phyloP scores from a whole-genome alignment of 1,140 invertebrate species.

The Penaeus indicus region DNA sequence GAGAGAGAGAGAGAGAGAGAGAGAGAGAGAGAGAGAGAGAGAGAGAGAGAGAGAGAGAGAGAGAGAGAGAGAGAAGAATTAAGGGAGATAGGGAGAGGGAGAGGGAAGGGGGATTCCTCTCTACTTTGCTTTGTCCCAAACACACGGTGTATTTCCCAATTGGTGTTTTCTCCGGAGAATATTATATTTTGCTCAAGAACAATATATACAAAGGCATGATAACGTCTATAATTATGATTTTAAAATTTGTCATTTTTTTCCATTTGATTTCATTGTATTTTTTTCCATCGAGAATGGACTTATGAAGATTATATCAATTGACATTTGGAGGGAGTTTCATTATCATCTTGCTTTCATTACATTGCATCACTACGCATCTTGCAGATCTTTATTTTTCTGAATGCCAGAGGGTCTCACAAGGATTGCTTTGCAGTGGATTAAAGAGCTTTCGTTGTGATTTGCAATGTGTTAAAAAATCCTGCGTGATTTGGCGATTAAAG shows the following conservation, averaged over 20 bases:
- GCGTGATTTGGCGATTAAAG: no score
- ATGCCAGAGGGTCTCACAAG: no score
- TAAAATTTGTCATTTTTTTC: background rate
- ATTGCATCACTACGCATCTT: no score
- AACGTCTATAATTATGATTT: background rate
- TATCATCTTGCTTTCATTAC: no score
- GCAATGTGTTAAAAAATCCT: no score
- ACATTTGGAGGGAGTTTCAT: no score
- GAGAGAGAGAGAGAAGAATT: slow-evolving; percentile 1
- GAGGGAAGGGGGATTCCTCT: background rate
- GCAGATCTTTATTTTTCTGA: no score
- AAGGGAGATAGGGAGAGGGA: slow-evolving; percentile 22
- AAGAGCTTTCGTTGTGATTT: no score
- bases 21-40: background rate
- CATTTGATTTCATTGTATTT: background rate
- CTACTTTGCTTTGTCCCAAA: background rate
- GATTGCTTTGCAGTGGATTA: no score
- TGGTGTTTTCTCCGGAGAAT: background rate
- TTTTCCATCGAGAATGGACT: no score
- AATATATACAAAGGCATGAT: background rate
- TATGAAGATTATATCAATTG: no score
- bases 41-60: slow-evolving; percentile 2
- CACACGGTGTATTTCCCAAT: background rate
- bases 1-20: no score
- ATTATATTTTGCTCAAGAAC: slow-evolving; percentile 5